Conservation (phyloP, 2,888 invertebrate species). For the Piscicola geometra region DNA sequence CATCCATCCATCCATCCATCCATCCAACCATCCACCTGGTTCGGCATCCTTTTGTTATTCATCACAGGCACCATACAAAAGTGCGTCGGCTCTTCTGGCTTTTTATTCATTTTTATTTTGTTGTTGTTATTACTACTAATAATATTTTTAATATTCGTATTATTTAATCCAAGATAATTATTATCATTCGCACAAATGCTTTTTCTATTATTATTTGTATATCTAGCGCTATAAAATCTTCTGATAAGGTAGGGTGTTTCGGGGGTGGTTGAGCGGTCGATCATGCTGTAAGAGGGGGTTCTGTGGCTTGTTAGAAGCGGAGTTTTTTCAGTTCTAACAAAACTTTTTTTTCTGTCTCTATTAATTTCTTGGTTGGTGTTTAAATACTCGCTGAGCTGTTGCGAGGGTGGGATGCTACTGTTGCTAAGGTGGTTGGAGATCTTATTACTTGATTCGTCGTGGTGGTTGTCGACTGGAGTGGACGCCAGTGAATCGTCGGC, state of each 20-base stretch:
- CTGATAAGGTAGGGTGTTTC: slow-evolving; percentile 18
- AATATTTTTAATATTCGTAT: too few species aligned
- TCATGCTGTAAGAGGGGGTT: too few species aligned
- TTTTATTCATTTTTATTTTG: neutral
- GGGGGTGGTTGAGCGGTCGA: neutral
- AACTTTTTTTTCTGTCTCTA: too few species aligned
- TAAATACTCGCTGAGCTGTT: too few species aligned
- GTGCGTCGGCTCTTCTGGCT: slow-evolving; percentile 16
- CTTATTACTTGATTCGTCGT: neutral
- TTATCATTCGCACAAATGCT: neutral
- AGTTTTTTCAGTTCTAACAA: too few species aligned
- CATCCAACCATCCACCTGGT: neutral
- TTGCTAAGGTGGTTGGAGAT: neutral
- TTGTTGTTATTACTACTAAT: neutral
- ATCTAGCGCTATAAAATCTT: slow-evolving; percentile 6
- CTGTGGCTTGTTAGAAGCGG: too few species aligned
- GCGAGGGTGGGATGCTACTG: too few species aligned
- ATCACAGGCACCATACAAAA: slow-evolving; percentile 13
- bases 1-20: too few species aligned
- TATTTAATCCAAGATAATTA: neutral
- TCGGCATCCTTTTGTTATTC: neutral
- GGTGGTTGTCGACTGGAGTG: neutral
- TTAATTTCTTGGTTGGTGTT: too few species aligned
- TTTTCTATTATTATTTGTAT: too few species aligned
- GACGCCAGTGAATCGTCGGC: slow-evolving; percentile 27